Evolutionary conservation across 2,113 vertebrate genomes (phyloP), one percentile per base, ranked within the genome.

Genomic region (Fulmarus glacialis): DNA sequence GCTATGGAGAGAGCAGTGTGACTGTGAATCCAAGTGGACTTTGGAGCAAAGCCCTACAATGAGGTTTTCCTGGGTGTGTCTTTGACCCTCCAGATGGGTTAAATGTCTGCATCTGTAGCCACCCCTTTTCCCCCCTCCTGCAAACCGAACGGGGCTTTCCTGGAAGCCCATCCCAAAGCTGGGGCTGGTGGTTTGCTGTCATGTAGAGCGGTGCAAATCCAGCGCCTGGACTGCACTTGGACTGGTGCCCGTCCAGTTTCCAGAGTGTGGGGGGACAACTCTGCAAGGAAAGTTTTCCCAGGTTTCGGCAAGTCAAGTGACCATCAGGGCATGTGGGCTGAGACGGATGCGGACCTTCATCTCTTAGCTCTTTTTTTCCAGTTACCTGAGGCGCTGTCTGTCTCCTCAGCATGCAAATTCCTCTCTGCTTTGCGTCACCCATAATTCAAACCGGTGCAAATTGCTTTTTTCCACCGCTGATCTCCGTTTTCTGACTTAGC

Each of bases 401-500:
- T 87, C 17, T 13, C 77, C 53, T 74, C 89, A 80, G 78, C 91
- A 94, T 88, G 87, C 92, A 91, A 93, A 95, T 96, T 85, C 82
- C 82, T 73, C 84, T 55, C 74, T 77, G 81, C 74, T 90, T 96
- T 91, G 73, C 73, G 87, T 92, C 15, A 4, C 86, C 34, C 3
- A 5, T 79, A 93, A 91, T 79, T 91, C 62, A 96, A 89, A 72
- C 19, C 2, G 0, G 52, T 93, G 84, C 63, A 63, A 93, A 90
- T 86, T 12, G 13, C 83, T 71, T 91, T 78, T 48, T 80, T 91
- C 52, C 6, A 43, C 66, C 0, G 2, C 81, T 36, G 85, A 58
- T 93, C 71, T 30, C 89, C 4, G 3, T 97, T 95, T 85, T 94
- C 90, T 95, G 96, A 96, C 95, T 94, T 96, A 43, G 89, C 67